Evolutionary conservation across 2,797 vertebrate genomes (phyloP).

Genomic region (Semotilus atromaculatus): DNA sequence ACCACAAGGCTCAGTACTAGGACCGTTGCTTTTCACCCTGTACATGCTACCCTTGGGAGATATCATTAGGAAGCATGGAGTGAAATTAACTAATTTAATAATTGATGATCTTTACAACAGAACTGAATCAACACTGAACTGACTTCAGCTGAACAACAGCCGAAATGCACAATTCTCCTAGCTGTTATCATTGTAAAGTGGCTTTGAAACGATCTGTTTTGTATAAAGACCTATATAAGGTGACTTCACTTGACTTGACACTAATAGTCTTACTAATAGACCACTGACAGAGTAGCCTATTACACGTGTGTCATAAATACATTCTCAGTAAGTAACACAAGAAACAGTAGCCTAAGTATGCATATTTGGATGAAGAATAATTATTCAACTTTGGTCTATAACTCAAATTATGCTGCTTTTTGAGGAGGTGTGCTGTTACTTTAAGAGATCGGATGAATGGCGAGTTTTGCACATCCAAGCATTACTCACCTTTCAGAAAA

Average conservation of each 20-base stretch:
- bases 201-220: background rate
- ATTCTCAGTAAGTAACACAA: too few species aligned
- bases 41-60: background rate
- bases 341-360: too few species aligned
- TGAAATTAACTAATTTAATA: background rate
- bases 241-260: background rate
- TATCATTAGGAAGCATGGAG: background rate
- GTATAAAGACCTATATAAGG: background rate
- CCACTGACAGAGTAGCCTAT: background rate
- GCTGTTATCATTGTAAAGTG: background rate
- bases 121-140: background rate
- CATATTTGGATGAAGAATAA: background rate
- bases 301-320: background rate
- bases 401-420: background rate
- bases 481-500: conserved; percentile 1
- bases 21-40: background rate
- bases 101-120: background rate
- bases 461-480: background rate
- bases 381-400: background rate
- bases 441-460: background rate
- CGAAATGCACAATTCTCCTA: background rate
- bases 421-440: background rate
- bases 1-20: background rate
- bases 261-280: background rate
- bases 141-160: background rate